Evolutionary conservation across 2,797 vertebrate genomes (phyloP), one percentile per base, ranked within the genome.

Genomic region (Numenius phaeopus): DNA sequence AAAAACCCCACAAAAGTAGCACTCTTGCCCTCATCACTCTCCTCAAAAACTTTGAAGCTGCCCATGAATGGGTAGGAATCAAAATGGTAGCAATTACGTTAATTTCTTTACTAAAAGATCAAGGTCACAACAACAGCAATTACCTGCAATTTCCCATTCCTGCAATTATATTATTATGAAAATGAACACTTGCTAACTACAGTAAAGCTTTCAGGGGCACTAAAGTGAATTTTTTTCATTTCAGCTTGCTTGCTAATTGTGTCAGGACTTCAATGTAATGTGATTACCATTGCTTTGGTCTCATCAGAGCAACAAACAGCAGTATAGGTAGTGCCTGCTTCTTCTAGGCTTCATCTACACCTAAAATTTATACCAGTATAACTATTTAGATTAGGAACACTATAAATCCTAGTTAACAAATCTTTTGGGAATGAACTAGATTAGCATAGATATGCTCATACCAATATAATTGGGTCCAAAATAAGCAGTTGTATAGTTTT

Each of bases 71-170:
- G 32, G 52, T 83, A 89, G 6, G 4, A 94, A 93, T 91, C 83
- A 91, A 95, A 94, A 93, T 82, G 70, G 69, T 87, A 96, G 81
- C 94, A 94, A 81, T 97, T 95, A 90, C 19, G 4, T 90, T 97
- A 94, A 97, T 96, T 97, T 96, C 75, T 94, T 98, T 96, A 96
- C 55, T 61, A 75, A 94, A 92, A 93, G 87, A 97, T 89, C 92
- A 95, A 94, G 97, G 95, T 97, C 95, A 97, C 93, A 93, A 96
- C 95, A 98, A 96, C 93, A 96, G 93, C 93, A 96, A 97, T 97
- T 97, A 96, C 93, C 94, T 96, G 83, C 91, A 96, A 94, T 98
- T 98, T 97, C 90, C 90, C 78, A 86, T 97, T 94, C 89, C 90
- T 94, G 76, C 94, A 97, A 97, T 97, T 97, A 97, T 87, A 96